Conservation (phyloP, 53 echinoderm and acorn worm species). For the Holothuria scabra region DNA sequence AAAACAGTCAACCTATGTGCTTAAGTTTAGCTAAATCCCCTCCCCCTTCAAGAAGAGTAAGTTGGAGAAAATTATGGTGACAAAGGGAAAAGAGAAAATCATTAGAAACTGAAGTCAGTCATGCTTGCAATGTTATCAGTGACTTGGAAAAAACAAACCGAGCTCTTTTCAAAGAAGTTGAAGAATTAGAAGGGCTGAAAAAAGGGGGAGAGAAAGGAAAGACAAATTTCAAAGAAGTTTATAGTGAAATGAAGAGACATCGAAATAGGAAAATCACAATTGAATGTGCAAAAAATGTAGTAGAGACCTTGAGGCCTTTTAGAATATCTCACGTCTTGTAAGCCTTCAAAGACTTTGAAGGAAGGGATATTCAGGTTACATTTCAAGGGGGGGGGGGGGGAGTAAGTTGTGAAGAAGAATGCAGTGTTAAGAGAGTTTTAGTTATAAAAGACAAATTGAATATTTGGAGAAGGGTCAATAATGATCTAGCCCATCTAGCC, state of each 20-base stretch:
- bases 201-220: neutral
- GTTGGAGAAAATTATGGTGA: neutral
- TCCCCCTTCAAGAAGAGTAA: neutral
- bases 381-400: neutral
- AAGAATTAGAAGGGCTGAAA: neutral
- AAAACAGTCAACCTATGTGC: neutral
- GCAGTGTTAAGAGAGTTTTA: neutral
- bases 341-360: neutral
- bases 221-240: neutral
- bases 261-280: neutral
- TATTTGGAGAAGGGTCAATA: slow-evolving; percentile 3
- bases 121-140: neutral
- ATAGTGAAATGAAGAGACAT: neutral
- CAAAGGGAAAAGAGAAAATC: neutral
- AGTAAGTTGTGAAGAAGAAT: neutral
- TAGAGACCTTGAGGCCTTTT: neutral
- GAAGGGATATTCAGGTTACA: neutral
- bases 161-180: neutral
- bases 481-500: neutral
- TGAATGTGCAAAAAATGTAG: neutral
- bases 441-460: neutral
- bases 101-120: neutral
- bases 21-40: neutral
- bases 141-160: neutral
- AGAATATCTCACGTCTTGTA: neutral